Conservation (phyloP, 2,113 vertebrate species). For the Halcyon senegalensis region DNA sequence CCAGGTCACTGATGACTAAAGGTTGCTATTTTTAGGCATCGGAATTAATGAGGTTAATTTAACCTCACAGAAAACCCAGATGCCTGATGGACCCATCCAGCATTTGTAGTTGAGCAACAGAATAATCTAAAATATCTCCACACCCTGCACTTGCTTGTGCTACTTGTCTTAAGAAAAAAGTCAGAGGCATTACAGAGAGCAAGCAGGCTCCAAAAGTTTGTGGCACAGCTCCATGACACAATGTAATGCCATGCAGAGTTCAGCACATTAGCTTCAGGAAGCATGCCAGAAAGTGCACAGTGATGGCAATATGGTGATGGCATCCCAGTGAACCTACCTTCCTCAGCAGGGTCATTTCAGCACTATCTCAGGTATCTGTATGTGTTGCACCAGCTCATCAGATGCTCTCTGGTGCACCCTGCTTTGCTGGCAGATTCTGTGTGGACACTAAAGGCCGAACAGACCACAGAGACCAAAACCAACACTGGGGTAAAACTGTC, state of each 20-base stretch:
- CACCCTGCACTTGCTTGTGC: neutral
- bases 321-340: neutral
- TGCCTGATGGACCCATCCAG: neutral
- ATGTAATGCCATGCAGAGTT: rapidly evolving
- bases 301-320: rapidly evolving
- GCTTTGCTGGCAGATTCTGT: neutral
- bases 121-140: constrained; percentile 42
- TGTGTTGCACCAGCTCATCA: neutral
- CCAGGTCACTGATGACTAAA: neutral
- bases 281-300: neutral
- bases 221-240: neutral
- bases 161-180: neutral
- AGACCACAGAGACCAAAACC: neutral
- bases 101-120: neutral
- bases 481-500: neutral
- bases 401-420: neutral
- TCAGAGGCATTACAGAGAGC: neutral
- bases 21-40: neutral
- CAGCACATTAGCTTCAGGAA: neutral
- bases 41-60: constrained; percentile 32
- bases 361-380: neutral
- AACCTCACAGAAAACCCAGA: neutral
- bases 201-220: neutral
- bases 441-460: neutral
- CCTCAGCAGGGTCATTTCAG: neutral